Evolutionary conservation across 1,140 invertebrate genomes (phyloP).

Genomic region (Penaeus chinensis): DNA sequence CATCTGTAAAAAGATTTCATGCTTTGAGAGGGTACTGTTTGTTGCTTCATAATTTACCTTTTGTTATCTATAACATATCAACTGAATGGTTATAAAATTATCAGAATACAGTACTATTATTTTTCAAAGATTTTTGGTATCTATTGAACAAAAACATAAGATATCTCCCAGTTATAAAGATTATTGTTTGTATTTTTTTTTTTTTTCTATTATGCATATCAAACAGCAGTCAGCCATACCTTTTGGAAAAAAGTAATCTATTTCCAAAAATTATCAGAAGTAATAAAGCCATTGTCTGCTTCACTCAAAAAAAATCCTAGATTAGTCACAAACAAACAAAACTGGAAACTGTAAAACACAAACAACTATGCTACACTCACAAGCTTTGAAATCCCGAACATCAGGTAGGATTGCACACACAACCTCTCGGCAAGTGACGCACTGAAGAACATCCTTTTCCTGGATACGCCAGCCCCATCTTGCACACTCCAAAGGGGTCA

Average conservation of each 20-base stretch:
- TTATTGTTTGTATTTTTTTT: too few species aligned
- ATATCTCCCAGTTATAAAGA: too few species aligned
- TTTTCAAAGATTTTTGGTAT: too few species aligned
- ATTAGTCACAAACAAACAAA: background rate
- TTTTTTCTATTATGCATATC: too few species aligned
- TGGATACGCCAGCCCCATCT: constrained; percentile 38
- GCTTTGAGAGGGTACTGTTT: background rate
- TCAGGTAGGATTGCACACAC: constrained; percentile 33
- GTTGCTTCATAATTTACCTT: background rate
- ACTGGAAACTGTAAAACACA: background rate
- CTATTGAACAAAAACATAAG: too few species aligned
- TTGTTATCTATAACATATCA: too few species aligned
- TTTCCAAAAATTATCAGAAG: background rate
- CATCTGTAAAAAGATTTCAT: constrained; percentile 19
- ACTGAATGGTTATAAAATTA: too few species aligned
- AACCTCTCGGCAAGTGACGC: constrained; percentile 41
- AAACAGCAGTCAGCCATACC: too few species aligned
- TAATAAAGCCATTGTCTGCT: background rate
- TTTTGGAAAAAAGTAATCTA: too few species aligned
- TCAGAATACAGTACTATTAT: too few species aligned
- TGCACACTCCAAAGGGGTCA: constrained; percentile 47
- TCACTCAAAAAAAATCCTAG: background rate
- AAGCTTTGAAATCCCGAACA: background rate
- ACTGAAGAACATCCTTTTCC: constrained; percentile 45
- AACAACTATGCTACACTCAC: constrained; percentile 13